Evolutionary conservation across 2,888 invertebrate species (phyloP).

Genomic region (Drosophila subquinaria): DNA sequence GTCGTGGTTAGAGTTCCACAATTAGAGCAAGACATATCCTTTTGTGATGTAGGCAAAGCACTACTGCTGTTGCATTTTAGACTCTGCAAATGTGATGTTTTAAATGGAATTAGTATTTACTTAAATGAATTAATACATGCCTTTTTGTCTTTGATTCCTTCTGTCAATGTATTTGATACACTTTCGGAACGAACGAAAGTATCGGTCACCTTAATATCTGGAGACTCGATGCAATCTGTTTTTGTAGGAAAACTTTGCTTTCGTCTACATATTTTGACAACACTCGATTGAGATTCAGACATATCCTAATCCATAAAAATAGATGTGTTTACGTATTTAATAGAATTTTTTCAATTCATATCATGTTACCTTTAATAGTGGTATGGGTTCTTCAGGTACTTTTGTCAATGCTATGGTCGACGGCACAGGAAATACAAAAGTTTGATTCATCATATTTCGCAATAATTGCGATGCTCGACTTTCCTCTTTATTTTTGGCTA

Average conservation of each 20-base stretch:
- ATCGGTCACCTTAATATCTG: conserved; percentile 54
- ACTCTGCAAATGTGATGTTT: conserved; percentile 37
- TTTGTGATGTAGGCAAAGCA: conserved; percentile 70
- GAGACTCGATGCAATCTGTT: conserved; percentile 73
- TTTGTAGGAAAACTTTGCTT: conserved; percentile 92
- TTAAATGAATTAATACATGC: conserved; percentile 30
- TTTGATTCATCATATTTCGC: conserved; percentile 91
- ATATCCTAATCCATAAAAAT: conserved; percentile 60
- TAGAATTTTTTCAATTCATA: not conserved
- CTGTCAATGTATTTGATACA: conserved; percentile 46
- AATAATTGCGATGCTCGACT: conserved; percentile 92
- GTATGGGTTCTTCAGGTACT: conserved; percentile 83
- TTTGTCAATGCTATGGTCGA: conserved; percentile 84
- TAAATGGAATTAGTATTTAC: conserved; percentile 24
- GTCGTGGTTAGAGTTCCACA: conserved; percentile 99
- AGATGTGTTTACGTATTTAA: conserved; percentile 6
- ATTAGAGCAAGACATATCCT: conserved; percentile 96
- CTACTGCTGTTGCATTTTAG: conserved; percentile 64
- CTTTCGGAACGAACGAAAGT: conserved; percentile 53
- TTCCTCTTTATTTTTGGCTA: conserved; percentile 86
- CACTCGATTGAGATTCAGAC: conserved; percentile 70
- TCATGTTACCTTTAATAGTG: conserved; percentile 83
- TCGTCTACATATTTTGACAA: conserved; percentile 87
- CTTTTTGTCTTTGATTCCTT: conserved; percentile 74
- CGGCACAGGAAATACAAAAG: conserved; percentile 89